Evolutionary conservation across 2,888 invertebrate species (phyloP).

Genomic region (Prenolepis imparis): DNA sequence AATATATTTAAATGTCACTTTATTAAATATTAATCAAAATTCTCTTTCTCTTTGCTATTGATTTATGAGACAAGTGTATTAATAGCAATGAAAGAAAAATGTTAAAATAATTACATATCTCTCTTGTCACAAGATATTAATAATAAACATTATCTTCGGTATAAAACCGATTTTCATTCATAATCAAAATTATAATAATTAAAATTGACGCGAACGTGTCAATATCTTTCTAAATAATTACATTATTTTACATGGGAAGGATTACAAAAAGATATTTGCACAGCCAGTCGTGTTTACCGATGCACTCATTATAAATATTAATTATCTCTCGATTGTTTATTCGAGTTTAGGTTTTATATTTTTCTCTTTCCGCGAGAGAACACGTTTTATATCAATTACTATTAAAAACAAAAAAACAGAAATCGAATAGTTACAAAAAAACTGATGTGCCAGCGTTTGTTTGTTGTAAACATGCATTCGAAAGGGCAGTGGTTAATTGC

Average conservation of each 20-base stretch:
- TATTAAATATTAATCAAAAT: neutral
- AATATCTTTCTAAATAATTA: neutral
- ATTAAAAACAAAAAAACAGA: neutral
- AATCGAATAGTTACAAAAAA: constrained; percentile 4
- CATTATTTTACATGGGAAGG: neutral
- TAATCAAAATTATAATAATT: neutral
- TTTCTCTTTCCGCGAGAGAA: neutral
- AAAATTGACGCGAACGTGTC: neutral
- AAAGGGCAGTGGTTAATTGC: neutral
- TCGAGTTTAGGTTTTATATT: neutral
- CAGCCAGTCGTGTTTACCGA: neutral
- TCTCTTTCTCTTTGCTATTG: constrained; percentile 6
- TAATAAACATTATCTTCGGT: neutral
- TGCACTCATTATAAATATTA: neutral
- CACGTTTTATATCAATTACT: neutral
- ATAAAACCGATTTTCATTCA: neutral
- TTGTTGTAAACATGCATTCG: constrained; percentile 7
- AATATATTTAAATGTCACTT: no score
- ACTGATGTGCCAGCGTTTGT: neutral
- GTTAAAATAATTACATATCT: neutral
- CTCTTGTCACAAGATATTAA: neutral
- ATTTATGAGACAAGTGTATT: neutral
- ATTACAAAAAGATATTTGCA: neutral
- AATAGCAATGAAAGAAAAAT: neutral
- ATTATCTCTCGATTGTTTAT: neutral